Evolutionary conservation across 2,888 invertebrate genomes (phyloP).

Genomic region (Lymantria dispar): DNA sequence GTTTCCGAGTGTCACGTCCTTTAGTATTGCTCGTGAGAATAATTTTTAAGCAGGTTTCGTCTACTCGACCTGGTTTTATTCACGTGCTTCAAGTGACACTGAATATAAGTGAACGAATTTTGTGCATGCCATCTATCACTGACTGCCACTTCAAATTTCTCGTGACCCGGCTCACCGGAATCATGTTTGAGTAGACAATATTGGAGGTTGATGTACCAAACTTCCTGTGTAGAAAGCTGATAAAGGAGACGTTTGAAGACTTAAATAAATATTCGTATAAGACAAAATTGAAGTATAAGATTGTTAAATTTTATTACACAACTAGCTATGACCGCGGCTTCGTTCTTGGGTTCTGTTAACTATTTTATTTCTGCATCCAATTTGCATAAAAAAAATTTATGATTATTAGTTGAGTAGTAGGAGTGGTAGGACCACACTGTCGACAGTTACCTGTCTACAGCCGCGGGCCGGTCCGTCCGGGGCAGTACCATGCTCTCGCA

Average conservation of each 20-base stretch:
- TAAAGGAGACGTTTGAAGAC: neutral
- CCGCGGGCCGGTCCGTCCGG: too few species aligned
- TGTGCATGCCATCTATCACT: constrained; percentile 36
- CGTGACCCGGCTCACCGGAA: constrained; percentile 33
- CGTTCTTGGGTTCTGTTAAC: too few species aligned
- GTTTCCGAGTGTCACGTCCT: constrained; percentile 5
- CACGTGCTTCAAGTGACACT: constrained; percentile 45
- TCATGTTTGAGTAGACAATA: constrained; percentile 2
- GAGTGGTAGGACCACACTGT: too few species aligned
- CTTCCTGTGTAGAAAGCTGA: constrained; percentile 1
- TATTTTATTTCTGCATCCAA: neutral
- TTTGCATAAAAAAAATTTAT: neutral
- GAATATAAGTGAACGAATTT: constrained; percentile 55
- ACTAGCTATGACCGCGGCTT: too few species aligned
- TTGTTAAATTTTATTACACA: too few species aligned
- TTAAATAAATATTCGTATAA: neutral
- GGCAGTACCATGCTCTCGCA: too few species aligned
- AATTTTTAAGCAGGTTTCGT: constrained; percentile 35
- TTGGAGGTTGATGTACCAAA: neutral
- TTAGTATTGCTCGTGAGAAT: constrained; percentile 29
- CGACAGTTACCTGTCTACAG: too few species aligned
- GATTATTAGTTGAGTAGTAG: too few species aligned
- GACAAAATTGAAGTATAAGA: too few species aligned
- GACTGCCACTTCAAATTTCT: constrained; percentile 53
- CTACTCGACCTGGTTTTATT: constrained; percentile 62